phyloP scores from a whole-genome alignment of 2,797 vertebrate genomes.

The Amblyraja radiata region DNA sequence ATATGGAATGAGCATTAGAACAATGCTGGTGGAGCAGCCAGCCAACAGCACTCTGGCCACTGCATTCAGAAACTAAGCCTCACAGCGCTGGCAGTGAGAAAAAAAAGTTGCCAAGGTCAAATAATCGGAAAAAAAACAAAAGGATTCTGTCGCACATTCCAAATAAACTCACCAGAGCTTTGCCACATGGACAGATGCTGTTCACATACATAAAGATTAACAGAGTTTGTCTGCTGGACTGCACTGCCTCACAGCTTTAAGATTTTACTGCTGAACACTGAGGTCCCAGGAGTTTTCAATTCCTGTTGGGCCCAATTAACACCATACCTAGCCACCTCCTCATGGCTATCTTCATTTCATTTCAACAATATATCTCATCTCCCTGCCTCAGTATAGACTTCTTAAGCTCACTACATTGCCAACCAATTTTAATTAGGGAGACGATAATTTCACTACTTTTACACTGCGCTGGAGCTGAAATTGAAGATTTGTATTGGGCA shows the following conservation, averaged over 20 bases:
- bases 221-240: slow-evolving; percentile 11
- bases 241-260: slow-evolving; percentile 23
- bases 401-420: background rate
- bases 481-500: background rate
- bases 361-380: slow-evolving; percentile 31
- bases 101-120: slow-evolving; percentile 44
- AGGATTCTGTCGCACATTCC: slow-evolving; percentile 40
- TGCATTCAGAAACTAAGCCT: slow-evolving; percentile 55
- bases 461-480: background rate
- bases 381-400: background rate
- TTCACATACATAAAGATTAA: slow-evolving; percentile 38
- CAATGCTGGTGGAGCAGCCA: slow-evolving; percentile 64
- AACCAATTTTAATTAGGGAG: slow-evolving; percentile 22
- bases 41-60: slow-evolving; percentile 54
- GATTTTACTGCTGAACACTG: slow-evolving; percentile 49
- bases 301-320: slow-evolving; percentile 68
- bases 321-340: slow-evolving; percentile 53
- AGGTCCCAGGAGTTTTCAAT: slow-evolving; percentile 51
- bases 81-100: slow-evolving; percentile 50
- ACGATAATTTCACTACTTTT: background rate
- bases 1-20: slow-evolving; percentile 67
- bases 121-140: slow-evolving; percentile 36
- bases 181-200: slow-evolving; percentile 43
- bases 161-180: slow-evolving; percentile 44
- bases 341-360: slow-evolving; percentile 26